Evolutionary conservation across 2,888 invertebrate genomes (phyloP), one percentile per base, ranked within the genome.

Genomic region (Lordiphosa fenestrarum): DNA sequence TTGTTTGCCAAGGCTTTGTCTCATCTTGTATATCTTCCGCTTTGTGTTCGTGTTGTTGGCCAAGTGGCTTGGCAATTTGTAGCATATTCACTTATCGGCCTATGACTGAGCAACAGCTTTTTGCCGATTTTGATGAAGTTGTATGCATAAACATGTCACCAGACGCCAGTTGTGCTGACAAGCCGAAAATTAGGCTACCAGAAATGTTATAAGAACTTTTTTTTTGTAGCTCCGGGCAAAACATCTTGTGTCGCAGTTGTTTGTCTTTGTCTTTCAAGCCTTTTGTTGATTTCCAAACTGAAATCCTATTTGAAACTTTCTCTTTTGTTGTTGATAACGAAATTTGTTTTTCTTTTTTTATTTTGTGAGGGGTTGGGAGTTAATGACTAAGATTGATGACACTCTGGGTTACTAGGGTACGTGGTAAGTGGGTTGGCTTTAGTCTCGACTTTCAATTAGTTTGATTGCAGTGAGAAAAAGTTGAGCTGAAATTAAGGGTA

Each of bases 131-230:
- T 80, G 80, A 80, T 80, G 81, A 80, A 80, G 80, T 80, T 80
- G 77, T 74, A 76, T 83, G 83, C 83, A 83, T 83, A 80, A 80
- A 83, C 74, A 77, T 74, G 77, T 78, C 75, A 68, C 69, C 73
- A 48, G 48, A 74, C 77, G 80, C 69, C 83, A 80, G 81, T 80
- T 80, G 80, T 56, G 74, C 56, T 80, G 83, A 83, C 80, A 80
- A 76, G 81, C 83, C 65, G 70, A 74, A 68, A 83, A 80, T 80
- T 70, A 74, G 71, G 66, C 80, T 57, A 68, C 69, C 65, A 74
- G 48, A 73, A 74, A 66, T 75, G 75, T 70, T 58, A 41, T 33
- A 41, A 71, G 60, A 78, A 81, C 61, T 71, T 74, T 71, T 60
- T 61, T 64, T 54, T 33, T 15, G 44, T 67, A 63, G 67, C 53